Evolutionary conservation across 2,888 invertebrate genomes (phyloP).

Genomic region (Cremastobaeus sp.): DNA sequence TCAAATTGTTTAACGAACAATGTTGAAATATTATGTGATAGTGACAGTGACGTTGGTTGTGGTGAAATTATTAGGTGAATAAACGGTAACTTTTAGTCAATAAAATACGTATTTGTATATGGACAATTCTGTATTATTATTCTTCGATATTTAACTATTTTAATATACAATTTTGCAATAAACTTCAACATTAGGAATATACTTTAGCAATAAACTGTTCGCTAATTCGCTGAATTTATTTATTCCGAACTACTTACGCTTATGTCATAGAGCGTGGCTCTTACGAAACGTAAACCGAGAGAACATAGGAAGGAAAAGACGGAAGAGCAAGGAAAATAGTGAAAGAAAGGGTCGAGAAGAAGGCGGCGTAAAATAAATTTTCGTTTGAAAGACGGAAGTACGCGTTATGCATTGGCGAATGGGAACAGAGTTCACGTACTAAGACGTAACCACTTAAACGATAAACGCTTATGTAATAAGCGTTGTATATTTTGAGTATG

Average conservation of each 20-base stretch:
- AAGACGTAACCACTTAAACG: conserved; percentile 54
- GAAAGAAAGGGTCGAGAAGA: conserved; percentile 62
- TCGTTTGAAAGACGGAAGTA: conserved; percentile 59
- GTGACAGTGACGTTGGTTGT: too few species aligned
- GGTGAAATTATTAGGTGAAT: too few species aligned
- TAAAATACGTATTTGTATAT: too few species aligned
- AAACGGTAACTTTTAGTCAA: too few species aligned
- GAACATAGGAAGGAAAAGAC: conserved; percentile 60
- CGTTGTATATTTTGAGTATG: conserved; percentile 52
- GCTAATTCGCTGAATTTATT: too few species aligned
- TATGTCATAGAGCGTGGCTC: not conserved
- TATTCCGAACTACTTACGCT: conserved; percentile 1
- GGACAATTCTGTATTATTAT: too few species aligned
- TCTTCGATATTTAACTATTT: not conserved
- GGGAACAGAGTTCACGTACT: conserved; percentile 48
- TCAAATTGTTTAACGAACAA: not conserved
- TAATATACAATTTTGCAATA: too few species aligned
- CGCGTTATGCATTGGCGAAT: conserved; percentile 56
- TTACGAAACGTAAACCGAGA: conserved; percentile 33
- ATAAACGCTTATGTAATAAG: conserved; percentile 57
- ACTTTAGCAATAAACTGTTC: too few species aligned
- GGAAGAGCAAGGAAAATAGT: conserved; percentile 66
- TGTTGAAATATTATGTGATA: too few species aligned
- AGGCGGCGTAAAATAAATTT: conserved; percentile 58
- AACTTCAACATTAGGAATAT: too few species aligned